phyloP scores from a whole-genome alignment of 2,113 vertebrate species.

The Bubo bubo region DNA sequence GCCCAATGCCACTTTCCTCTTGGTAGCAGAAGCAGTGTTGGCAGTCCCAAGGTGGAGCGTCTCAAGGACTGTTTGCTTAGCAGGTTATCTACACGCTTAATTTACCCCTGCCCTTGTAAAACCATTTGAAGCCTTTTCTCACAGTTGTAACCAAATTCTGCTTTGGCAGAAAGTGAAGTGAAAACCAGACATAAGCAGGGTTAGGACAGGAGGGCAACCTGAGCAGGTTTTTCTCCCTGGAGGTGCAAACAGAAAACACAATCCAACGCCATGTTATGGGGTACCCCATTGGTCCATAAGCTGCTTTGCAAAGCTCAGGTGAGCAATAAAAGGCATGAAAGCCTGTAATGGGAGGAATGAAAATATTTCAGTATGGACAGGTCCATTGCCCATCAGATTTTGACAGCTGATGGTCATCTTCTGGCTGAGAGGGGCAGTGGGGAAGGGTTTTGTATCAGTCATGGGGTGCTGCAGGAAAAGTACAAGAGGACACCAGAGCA shows the following conservation, averaged over 20 bases:
- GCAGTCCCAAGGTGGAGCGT: not conserved
- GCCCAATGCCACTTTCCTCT: not conserved
- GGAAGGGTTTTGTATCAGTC: not conserved
- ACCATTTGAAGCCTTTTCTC: not conserved
- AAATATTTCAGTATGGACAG: not conserved
- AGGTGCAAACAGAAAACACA: not conserved
- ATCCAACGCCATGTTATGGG: accelerated
- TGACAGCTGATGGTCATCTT: not conserved
- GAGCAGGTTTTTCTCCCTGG: not conserved
- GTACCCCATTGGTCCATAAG: not conserved
- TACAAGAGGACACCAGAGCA: not conserved
- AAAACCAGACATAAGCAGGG: not conserved
- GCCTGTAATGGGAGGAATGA: not conserved
- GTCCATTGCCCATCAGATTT: not conserved
- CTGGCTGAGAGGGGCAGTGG: not conserved
- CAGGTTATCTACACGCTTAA: not conserved
- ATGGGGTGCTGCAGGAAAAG: not conserved
- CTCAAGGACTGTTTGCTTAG: not conserved
- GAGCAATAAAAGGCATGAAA: not conserved
- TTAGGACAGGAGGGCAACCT: not conserved
- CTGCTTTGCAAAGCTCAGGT: not conserved
- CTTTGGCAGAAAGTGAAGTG: not conserved
- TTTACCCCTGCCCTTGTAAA: not conserved
- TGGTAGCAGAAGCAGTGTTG: not conserved
- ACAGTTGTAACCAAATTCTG: not conserved